Evolutionary conservation across 2,113 vertebrate species (phyloP).

Genomic region (Euleptes europaea): DNA sequence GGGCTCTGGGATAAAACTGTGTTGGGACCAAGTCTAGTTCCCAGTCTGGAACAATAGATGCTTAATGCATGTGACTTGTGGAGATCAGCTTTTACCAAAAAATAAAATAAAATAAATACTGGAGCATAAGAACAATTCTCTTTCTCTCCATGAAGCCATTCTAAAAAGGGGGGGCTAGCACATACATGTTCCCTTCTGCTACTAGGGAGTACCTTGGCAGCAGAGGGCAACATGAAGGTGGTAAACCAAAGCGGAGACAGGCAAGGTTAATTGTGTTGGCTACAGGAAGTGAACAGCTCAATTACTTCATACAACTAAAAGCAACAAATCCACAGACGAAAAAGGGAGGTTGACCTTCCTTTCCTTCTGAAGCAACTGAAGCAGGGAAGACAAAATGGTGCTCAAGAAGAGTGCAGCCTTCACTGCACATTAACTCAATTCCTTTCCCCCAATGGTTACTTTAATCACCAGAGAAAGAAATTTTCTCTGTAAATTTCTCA

Average conservation of each 20-base stretch:
- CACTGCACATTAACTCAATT: background rate
- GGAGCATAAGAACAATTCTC: too few species aligned
- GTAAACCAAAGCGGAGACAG: background rate
- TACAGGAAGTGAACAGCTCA: background rate
- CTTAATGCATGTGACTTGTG: too few species aligned
- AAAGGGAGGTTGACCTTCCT: background rate
- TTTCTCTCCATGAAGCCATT: too few species aligned
- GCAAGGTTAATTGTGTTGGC: background rate
- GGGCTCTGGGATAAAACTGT: too few species aligned
- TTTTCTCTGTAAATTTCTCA: background rate
- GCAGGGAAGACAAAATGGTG: background rate
- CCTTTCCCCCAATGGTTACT: background rate
- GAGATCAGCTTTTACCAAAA: too few species aligned
- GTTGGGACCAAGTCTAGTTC: too few species aligned
- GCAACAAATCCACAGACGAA: too few species aligned
- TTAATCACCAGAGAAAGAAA: too few species aligned
- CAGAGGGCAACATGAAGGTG: background rate
- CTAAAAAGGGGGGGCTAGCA: too few species aligned
- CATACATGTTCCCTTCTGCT: too few species aligned
- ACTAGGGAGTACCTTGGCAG: background rate
- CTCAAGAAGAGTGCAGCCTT: background rate
- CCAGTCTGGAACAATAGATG: too few species aligned
- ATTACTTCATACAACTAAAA: background rate
- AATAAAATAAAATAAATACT: too few species aligned
- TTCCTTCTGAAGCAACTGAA: background rate